Conservation (phyloP, 2,113 vertebrate species). For the Poeciliopsis prolifica region DNA sequence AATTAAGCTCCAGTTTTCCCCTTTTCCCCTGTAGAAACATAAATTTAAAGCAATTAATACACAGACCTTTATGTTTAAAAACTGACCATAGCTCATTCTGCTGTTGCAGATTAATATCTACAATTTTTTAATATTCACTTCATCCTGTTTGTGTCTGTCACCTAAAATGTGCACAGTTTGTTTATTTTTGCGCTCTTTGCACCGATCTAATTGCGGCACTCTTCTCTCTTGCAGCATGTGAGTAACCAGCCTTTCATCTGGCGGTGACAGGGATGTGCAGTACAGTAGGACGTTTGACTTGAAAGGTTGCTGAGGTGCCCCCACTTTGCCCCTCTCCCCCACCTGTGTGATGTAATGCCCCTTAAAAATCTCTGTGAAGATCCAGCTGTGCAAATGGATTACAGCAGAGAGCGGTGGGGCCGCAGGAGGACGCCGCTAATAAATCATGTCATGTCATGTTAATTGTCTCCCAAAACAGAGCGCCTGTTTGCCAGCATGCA, state of each 20-base stretch:
- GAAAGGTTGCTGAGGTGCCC: not conserved
- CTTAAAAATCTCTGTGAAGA: slow-evolving; percentile 31
- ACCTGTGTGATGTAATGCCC: slow-evolving; percentile 44
- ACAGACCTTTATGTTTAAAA: too few species aligned
- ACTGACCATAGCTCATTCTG: too few species aligned
- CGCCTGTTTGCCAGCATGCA: slow-evolving; percentile 65
- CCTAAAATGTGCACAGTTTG: not conserved
- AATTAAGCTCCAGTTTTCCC: not conserved
- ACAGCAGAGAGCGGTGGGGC: slow-evolving; percentile 46
- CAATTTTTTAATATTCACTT: not conserved
- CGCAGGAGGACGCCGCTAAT: slow-evolving; percentile 64
- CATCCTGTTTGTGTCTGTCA: not conserved
- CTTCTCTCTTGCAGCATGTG: slow-evolving; percentile 76
- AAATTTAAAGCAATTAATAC: too few species aligned
- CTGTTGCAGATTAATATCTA: too few species aligned
- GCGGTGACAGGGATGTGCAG: slow-evolving; percentile 24
- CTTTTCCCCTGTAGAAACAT: not conserved
- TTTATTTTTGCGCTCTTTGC: not conserved
- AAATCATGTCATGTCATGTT: slow-evolving; percentile 81
- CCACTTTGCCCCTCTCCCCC: too few species aligned
- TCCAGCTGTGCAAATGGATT: slow-evolving; percentile 81
- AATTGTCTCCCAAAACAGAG: slow-evolving; percentile 82
- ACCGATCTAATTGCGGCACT: not conserved
- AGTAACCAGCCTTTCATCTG: slow-evolving; percentile 58
- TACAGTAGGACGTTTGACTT: slow-evolving; percentile 18